Base-by-base conservation (phyloP, 1,140 invertebrate species). In the Aleiodes sp. region DNA sequence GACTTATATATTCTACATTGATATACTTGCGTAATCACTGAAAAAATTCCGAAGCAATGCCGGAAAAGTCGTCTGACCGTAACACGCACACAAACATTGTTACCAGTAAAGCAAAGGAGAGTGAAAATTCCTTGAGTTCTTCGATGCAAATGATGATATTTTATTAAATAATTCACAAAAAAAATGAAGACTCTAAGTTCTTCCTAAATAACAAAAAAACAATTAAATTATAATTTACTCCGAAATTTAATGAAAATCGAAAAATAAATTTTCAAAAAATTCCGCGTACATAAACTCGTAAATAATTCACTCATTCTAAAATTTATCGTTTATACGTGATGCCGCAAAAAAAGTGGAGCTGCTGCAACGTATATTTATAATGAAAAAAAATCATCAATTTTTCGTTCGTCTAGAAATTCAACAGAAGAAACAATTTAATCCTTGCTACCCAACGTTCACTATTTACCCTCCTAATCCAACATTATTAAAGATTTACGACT, bases 11-110 rank as follows among this genome's bases (percentile, higher is more conserved):
- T 57, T 64, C 68, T 35, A 31, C 63, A 3, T 21, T 52, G 46
- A 52, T 52, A 35, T 35, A 52, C 61, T 74, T 73, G 67, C 31
- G 68, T 16, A 57, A 71, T 62, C 59, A 39, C 33, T 39, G 12
- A 56, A n/a, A 24, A 52, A 52, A 52, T 52, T 52, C 46, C 46
- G 6, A 21, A 24, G 56, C 68, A 73, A 68, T 63, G 56, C 19
- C 21, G 35, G 60, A 62, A 73, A 74, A 67, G 26, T 52, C 46
- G 46, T 52, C 46, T 52, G 46, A 52, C 46, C 46, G 46, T 52
- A 52, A 52, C 46, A 35, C 31, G 10, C 31, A 35, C 31, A 4
- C 31, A 52, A 24, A 24, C 46, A 46, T 19, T 2, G 8, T 19
- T 46, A 46, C 26, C 46, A 16, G 16, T 35, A 35, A 4, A 16